Evolutionary conservation across 2,113 vertebrate species (phyloP), one percentile per base, ranked within the genome.

Genomic region (Gavia stellata): DNA sequence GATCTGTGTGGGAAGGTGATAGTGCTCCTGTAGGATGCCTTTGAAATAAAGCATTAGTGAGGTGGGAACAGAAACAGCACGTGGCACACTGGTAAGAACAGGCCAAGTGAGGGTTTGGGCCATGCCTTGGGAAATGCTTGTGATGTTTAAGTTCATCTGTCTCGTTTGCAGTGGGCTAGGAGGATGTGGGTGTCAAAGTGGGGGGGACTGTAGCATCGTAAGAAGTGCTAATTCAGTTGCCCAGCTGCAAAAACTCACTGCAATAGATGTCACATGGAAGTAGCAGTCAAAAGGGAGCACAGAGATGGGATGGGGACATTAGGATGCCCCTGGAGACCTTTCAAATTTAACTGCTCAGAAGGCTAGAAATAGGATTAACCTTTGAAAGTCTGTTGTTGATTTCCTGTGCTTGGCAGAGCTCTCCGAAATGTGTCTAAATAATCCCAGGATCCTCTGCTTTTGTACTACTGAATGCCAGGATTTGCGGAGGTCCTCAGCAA

Each of bases 1-100:
- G 95, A 75, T 91, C 81, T 94, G 78, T 55, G 90, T 82, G 86
- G 94, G 87, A 90, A 92, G 77, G 90, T 70, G 63, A 17, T 9
- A 31, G 28, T 33, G 34, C 47, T 80, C 56, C 71, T 53, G 28
- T 33, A 61, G 68, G 65, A 38, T 90, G 92, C 73, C 92, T 89
- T 95, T 94, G 80, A 88, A 93, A 72, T 82, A 68, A 67, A 87
- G 79, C n/a, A 4, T 42, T 72, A 70, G 50, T 3, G 15, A 61
- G 81, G 94, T 47, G 79, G 74, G 71, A 65, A 59, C 44, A 49
- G 73, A 40, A 84, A 31, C 45, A 49, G 68, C 38, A 14, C 49
- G 2, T 19, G 42, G 59, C 45, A 11, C 1, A 0, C 70, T 72
- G 90, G 34, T 59, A 44, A 75, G 86, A 75, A 79, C 66, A 49